Base-by-base conservation (phyloP, 37 sponge, comb jelly and placozoan genomes). In the Cladorhizidae sp. region DNA sequence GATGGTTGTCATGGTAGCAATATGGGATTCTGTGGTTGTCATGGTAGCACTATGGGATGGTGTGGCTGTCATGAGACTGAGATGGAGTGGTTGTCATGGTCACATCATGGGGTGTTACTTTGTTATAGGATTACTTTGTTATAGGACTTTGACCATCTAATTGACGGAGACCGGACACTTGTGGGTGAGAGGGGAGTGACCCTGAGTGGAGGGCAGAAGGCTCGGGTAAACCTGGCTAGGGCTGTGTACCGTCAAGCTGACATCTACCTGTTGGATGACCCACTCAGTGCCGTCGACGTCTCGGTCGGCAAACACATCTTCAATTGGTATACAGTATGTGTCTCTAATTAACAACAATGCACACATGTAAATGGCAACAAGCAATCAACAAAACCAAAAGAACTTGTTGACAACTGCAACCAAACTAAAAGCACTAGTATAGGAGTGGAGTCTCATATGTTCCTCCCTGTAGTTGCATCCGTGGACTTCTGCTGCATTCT, bases 151-250 rank as follows among this genome's bases (percentile, higher is more conserved):
- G 68, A 84, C 0, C 52, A 39, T 37, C 72, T 96, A 28, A 72
- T 93, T 32, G 9, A 50, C 73, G 92, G 97, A 45, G 97, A 96
- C 67, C 67, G 57, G 75, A 96, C 97, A 20, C 80, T 86, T 50
- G 92, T 93, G 7, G 97, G 97, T 29, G 94, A 90, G 83, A 88
- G 91, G 57, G 97, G 97, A 58, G 92, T 93, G 37, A 93, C 94
- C 21, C 82, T 93, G 58, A 96, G 94, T 91, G 97, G 97, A 14
- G 97, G 97, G 15, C 97, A 96, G 80, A 93, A 93, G 87, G 89
- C 95, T 14, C 85, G 97, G 57, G 89, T 96, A n/a, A 87, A 86
- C 64, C 88, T 96, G 58, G 97, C 97, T n/a, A 84, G 95, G 67
- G 88, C 92, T 28, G 75, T 90, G 38, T 94, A 94, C 71, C 82